Conservation (phyloP, 2,113 vertebrate genomes). For the Scortum barcoo region DNA sequence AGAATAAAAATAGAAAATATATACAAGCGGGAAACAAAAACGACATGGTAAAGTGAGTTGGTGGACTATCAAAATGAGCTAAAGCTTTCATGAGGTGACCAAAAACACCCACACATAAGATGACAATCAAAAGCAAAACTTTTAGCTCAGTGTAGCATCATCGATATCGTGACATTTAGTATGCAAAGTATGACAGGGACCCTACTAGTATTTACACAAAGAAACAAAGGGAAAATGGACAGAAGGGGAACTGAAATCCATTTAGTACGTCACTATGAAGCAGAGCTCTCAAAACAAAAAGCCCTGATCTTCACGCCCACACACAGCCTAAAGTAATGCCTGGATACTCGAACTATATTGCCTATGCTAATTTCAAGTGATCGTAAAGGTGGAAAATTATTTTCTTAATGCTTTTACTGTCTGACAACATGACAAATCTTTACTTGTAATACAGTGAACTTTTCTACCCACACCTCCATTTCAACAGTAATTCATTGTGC, state of each 20-base stretch:
- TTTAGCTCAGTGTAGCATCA: neutral
- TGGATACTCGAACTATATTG: neutral
- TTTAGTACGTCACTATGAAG: conserved; percentile 2
- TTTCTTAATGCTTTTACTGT: neutral
- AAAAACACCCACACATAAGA: neutral
- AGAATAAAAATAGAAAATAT: no score
- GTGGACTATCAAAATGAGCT: neutral
- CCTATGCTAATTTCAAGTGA: neutral
- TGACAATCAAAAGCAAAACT: neutral
- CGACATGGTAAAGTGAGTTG: neutral
- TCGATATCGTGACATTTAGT: conserved; percentile 7
- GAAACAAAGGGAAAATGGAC: neutral
- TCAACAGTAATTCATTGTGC: neutral
- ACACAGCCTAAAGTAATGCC: neutral
- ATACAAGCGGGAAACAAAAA: no score
- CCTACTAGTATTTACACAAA: neutral
- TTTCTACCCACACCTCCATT: no score
- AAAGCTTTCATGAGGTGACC: neutral
- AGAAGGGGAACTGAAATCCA: conserved; percentile 52
- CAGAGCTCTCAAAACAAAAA: neutral
- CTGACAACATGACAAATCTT: neutral
- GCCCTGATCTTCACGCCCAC: conserved; percentile 7
- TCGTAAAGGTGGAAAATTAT: neutral
- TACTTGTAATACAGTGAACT: neutral
- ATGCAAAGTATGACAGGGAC: neutral